A percentile compares a stretch with the other conserved stretches of the same genome.
Evolutionary conservation across 1,140 invertebrate genomes (phyloP).

Genomic region (Drosophila micromelanica): DNA sequence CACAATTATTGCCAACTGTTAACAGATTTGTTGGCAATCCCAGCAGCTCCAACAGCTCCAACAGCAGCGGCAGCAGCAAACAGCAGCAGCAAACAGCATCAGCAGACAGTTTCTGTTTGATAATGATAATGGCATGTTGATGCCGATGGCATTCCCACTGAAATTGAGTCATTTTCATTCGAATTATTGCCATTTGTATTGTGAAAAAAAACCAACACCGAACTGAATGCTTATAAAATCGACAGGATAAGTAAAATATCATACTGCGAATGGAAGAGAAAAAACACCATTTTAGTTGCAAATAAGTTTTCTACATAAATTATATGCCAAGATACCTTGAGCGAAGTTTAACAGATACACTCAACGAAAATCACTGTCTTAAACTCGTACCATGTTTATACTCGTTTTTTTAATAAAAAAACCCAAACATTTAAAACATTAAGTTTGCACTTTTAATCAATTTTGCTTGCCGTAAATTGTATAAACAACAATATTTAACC

Average conservation of each 20-base stretch:
- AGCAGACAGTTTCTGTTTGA: slow-evolving; percentile 62
- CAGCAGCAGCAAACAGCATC: slow-evolving; percentile 4
- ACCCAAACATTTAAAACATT: too few species aligned
- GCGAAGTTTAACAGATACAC: too few species aligned
- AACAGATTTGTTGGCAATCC: slow-evolving; percentile 77
- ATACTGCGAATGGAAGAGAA: not conserved
- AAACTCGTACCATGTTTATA: too few species aligned
- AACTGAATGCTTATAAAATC: not conserved
- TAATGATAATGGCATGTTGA: slow-evolving; percentile 78
- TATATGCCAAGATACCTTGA: too few species aligned
- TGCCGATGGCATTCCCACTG: slow-evolving; percentile 28
- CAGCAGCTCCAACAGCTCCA: slow-evolving; percentile 21
- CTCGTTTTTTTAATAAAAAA: too few species aligned
- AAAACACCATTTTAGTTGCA: too few species aligned
- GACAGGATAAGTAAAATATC: slow-evolving; percentile 1
- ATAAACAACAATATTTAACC: too few species aligned
- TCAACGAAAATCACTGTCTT: too few species aligned
- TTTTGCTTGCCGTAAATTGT: too few species aligned
- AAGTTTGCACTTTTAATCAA: too few species aligned
- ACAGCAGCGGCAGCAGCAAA: slow-evolving; percentile 3
- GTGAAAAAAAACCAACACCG: not conserved
- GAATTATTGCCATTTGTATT: slow-evolving; percentile 44
- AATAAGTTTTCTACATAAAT: too few species aligned
- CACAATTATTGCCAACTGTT: slow-evolving; percentile 84
- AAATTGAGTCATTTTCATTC: slow-evolving; percentile 59